Conservation (phyloP, 2,888 invertebrate genomes). For the Sceliomorpha sp. region DNA sequence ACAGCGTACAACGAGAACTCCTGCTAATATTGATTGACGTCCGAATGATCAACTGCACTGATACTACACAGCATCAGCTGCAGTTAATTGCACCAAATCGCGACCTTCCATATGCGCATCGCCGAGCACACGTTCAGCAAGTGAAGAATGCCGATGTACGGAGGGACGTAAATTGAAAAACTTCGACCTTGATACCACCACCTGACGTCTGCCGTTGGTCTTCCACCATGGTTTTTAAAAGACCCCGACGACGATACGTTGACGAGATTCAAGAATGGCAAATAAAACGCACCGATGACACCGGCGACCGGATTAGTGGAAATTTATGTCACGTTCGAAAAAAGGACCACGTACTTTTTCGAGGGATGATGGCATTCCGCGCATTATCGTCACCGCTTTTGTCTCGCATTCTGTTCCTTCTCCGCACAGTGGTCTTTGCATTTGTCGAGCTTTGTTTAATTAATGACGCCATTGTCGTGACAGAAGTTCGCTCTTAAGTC, state of each 20-base stretch:
- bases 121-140: constrained; percentile 1
- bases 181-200: constrained; percentile 3
- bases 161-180: constrained; percentile 5
- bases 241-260: not conserved
- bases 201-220: not conserved
- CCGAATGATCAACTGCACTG: not conserved
- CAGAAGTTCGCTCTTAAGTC: no score
- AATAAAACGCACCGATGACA: not conserved
- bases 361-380: no score
- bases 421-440: no score
- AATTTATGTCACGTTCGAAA: not conserved
- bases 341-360: no score
- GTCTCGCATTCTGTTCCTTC: no score
- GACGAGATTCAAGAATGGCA: not conserved
- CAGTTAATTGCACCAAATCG: not conserved
- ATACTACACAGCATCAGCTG: not conserved
- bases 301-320: not conserved
- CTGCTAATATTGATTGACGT: no score
- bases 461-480: no score
- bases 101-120: not conserved
- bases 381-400: no score
- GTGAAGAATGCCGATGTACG: constrained; percentile 1
- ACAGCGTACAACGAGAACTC: no score
- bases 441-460: no score
- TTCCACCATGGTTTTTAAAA: not conserved